These are phyloP conservation scores for Scaptomyza pallida DNA, from an alignment of 1,140 invertebrate species.

Conservation along the genomic window DNA sequence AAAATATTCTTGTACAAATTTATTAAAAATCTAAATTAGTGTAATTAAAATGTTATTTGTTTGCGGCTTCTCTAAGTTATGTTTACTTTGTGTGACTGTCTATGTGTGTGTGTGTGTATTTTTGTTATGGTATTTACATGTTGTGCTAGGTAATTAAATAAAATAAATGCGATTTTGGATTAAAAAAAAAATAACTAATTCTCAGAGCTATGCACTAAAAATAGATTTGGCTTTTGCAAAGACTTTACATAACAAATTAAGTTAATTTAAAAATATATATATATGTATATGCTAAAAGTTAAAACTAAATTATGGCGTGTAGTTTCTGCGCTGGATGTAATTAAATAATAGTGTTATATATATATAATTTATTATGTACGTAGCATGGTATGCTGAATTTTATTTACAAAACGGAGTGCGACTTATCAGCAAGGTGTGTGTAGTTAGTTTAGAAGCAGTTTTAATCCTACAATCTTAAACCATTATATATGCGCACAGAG, in stretches of 20 bases:
- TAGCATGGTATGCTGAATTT: constrained; percentile 19
- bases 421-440: constrained; percentile 41
- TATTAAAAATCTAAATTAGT: constrained; percentile 26
- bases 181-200: constrained; percentile 49
- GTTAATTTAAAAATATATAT: constrained; percentile 16
- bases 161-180: constrained; percentile 75
- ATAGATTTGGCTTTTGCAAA: constrained; percentile 75
- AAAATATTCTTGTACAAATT: constrained; percentile 17
- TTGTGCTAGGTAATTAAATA: constrained; percentile 36
- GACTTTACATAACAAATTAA: constrained; percentile 60
- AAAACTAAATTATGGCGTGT: constrained; percentile 67
- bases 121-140: constrained; percentile 69
- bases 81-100: not conserved
- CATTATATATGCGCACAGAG: constrained; percentile 43
- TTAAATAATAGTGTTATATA: constrained; percentile 20
- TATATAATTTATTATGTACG: constrained; percentile 5
- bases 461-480: constrained; percentile 13
- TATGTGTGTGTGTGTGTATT: too few relatives aligned
- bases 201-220: constrained; percentile 59
- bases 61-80: not conserved
- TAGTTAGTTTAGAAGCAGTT: constrained; percentile 31
- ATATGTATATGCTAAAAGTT: constrained; percentile 32
- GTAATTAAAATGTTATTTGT: constrained; percentile 9
- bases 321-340: constrained; percentile 33
- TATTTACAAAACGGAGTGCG: constrained; percentile 46